These are phyloP conservation scores for Hippocampus comes DNA, from an alignment of 2,113 vertebrate genomes.

Conservation along the genomic window DNA sequence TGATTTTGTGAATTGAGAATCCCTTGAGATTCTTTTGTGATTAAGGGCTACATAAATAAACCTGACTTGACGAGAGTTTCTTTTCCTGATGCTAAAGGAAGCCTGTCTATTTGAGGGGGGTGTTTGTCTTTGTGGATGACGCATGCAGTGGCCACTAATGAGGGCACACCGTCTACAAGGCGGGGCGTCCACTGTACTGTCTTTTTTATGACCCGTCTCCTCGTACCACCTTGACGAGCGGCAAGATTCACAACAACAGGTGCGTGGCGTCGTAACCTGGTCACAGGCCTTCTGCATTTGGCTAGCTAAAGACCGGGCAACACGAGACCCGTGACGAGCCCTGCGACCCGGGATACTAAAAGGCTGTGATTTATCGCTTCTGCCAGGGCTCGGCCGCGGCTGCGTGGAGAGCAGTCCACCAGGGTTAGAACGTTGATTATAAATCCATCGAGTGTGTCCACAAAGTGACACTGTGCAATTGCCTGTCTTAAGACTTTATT, in stretches of 20 bases:
- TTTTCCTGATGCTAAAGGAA: background rate
- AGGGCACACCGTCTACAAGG: too few relatives aligned
- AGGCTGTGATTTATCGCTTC: conserved; percentile 69
- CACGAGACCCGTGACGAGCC: conserved; percentile 64
- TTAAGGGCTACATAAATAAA: background rate
- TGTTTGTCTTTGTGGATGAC: background rate
- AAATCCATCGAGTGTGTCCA: conserved; percentile 61
- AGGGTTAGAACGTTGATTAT: conserved; percentile 58
- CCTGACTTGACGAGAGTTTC: background rate
- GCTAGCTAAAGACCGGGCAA: conserved; percentile 75
- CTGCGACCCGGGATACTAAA: conserved; percentile 69
- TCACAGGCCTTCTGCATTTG: conserved; percentile 74
- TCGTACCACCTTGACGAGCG: conserved; percentile 42
- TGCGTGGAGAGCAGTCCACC: conserved; percentile 57
- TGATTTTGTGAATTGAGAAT: background rate
- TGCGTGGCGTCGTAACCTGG: conserved; percentile 58
- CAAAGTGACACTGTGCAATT: conserved; percentile 43
- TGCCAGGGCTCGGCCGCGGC: conserved; percentile 66
- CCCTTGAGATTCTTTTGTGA: background rate
- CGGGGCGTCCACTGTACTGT: background rate
- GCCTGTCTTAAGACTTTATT: conserved; percentile 43
- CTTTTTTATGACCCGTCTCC: conserved; percentile 28
- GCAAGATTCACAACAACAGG: conserved; percentile 67
- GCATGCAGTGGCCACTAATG: background rate
- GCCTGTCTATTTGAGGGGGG: background rate